Evolutionary conservation across 2,113 vertebrate species (phyloP).

Genomic region (Tiliqua scincoides): DNA sequence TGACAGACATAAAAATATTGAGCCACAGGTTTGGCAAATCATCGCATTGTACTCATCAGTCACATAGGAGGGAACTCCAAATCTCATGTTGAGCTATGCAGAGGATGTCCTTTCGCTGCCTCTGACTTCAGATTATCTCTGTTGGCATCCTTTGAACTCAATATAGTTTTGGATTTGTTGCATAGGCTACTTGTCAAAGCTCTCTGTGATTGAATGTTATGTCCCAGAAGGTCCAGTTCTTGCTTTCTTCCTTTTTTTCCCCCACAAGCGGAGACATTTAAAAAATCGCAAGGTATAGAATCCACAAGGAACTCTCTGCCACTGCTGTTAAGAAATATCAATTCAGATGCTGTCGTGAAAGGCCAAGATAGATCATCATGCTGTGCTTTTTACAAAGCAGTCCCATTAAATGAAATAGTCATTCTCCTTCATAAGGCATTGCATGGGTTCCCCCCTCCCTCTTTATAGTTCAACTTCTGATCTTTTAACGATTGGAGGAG

Average conservation of each 20-base stretch:
- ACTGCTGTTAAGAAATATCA: background rate
- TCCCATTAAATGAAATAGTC: background rate
- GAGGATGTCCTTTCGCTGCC: background rate
- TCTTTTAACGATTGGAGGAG: background rate
- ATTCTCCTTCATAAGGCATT: slow-evolving; percentile 30
- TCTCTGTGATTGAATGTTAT: background rate
- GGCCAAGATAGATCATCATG: background rate
- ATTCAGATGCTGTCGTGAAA: slow-evolving; percentile 11
- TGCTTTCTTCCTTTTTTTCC: background rate
- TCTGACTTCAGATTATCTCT: background rate
- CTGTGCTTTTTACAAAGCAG: background rate
- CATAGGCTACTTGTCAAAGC: background rate
- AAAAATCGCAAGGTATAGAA: background rate
- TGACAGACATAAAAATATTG: background rate
- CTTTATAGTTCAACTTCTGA: background rate
- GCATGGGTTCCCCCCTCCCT: background rate
- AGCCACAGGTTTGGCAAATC: background rate
- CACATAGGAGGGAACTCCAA: background rate
- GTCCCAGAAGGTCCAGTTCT: background rate
- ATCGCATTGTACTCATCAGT: background rate
- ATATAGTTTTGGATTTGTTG: background rate
- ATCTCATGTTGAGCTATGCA: background rate
- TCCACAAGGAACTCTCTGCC: background rate
- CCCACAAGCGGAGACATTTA: background rate
- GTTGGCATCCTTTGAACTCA: slow-evolving; percentile 8